Evolutionary conservation across 2,797 vertebrate species (phyloP), one percentile per base, ranked within the genome.

Genomic region (Pseudotriccus pelzelni): DNA sequence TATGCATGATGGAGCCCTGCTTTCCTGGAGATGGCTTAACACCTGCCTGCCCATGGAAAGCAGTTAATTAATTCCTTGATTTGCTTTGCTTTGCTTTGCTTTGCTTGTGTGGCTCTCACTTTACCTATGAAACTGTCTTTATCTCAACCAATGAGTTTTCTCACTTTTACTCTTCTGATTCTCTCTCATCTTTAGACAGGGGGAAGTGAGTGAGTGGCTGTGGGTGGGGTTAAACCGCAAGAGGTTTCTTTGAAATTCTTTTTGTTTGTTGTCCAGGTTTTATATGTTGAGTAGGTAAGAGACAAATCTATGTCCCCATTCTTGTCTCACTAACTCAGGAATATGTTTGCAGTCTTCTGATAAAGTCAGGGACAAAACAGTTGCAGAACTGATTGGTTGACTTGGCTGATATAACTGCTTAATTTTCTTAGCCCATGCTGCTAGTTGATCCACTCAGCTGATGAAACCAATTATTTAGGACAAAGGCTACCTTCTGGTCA

Each of bases 1-100:
- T 32, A 52, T 17, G 6, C 0, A 0, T 52, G 37, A 34, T 39
- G 17, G 21, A 70, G 8, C 3, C 17, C 28, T 52, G 14, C 9
- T 64, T 70, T 58, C 37, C 28, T 17, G 8, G 14, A 9, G 14
- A 44, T 44, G 10, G 24, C 21, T 52, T 44, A 64, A 37, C 23
- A 70, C 17, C 5, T 52, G 17, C 10, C 30, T 53, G 30, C 34
- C 36, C 34, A 34, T 36, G 8, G 39, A 25, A 67, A 60, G 12
- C 8, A 74, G 46, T 23, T 12, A 81, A 34, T 30, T 1, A 67
- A 30, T 32, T 59, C 14, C 5, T 50, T 50, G 25, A 27, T 50
- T 52, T 30, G 14, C 14, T 47, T 67, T 49, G 25, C 27, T 49
- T 52, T 30, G 14, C 14, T 66, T 74, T 60, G 3, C 6, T 60